phyloP scores from a whole-genome alignment of 2,888 invertebrate species.

The Andrena minutula region DNA sequence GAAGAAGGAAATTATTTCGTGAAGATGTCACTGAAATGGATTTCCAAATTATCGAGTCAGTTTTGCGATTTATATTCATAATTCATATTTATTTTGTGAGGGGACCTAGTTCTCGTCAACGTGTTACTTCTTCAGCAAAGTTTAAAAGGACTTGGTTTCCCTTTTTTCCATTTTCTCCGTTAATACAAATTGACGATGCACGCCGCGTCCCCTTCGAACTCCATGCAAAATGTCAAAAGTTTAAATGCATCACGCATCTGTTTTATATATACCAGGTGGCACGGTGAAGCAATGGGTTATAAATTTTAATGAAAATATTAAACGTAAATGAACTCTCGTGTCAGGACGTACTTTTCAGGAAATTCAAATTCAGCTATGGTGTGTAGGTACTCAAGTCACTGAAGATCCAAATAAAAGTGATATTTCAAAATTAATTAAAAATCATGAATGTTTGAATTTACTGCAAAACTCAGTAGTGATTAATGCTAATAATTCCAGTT shows the following conservation, averaged over 20 bases:
- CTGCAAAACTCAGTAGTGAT: too few species aligned
- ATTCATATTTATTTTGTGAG: slow-evolving; percentile 30
- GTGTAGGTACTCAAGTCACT: not conserved
- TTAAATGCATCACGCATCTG: slow-evolving; percentile 54
- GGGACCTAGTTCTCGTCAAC: not conserved
- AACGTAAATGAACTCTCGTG: slow-evolving; percentile 23
- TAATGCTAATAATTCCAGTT: too few species aligned
- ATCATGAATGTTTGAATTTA: too few species aligned
- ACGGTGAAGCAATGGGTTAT: slow-evolving; percentile 19
- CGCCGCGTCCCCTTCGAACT: slow-evolving; percentile 44
- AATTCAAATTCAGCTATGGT: slow-evolving; percentile 4
- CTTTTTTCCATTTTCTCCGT: slow-evolving; percentile 37
- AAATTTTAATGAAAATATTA: slow-evolving; percentile 55
- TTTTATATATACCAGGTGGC: slow-evolving; percentile 35
- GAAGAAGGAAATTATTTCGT: not conserved
- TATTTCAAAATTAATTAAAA: not conserved
- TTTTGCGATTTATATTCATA: slow-evolving; percentile 37
- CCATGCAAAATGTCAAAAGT: slow-evolving; percentile 48
- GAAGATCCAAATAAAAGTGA: not conserved
- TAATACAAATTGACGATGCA: slow-evolving; percentile 56
- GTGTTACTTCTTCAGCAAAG: slow-evolving; percentile 8
- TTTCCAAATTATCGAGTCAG: not conserved
- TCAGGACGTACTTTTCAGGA: not conserved
- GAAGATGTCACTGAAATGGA: not conserved
- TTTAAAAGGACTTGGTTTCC: slow-evolving; percentile 21